Evolutionary conservation across 1,140 invertebrate genomes (phyloP), one percentile per base, ranked within the genome.

Genomic region (Conus betulinus): DNA sequence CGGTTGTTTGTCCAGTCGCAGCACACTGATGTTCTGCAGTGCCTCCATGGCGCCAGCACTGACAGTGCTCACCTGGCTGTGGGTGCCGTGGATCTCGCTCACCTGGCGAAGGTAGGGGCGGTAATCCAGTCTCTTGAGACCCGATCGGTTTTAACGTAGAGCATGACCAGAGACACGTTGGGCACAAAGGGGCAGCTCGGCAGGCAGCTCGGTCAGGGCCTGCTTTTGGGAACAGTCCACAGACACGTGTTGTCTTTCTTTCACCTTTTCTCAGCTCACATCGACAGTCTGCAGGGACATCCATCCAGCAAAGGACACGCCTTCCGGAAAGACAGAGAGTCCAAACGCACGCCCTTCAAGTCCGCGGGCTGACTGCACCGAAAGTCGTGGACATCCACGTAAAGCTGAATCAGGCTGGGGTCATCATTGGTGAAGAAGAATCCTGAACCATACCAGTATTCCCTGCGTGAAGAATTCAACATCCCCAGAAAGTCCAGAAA

Each of bases 21-120:
- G n/a, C n/a, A n/a, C n/a, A n/a, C n/a, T n/a, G n/a, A n/a, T n/a
- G n/a, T n/a, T n/a, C n/a, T n/a, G n/a, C n/a, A n/a, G n/a, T n/a
- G n/a, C n/a, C n/a, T n/a, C n/a, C n/a, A n/a, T n/a, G n/a, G 90
- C 90, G 3, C 82, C 74, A n/a, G 90, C 53, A 6, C 84, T 88
- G 11, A 90, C 84, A 10, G 52, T 78, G 17, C 63, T 74, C 8
- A 90, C n/a, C 39, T 86, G 60, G 51, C 83, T 83, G 84, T 88
- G 82, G 53, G 71, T 53, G 0, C 60, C 78, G 78, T 90, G 27
- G 8, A 90, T 60, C 84, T 90, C 90, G 0, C 55, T 51, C 20
- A 90, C 63, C 2, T 20, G 67, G 7, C 51, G 83, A 1, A 90
- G 87, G 57, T 90, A 90, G 15, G 79, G 78, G n/a, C 88, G 27